These are phyloP conservation scores for Phaethornis superciliosus DNA, from an alignment of 2,113 vertebrate genomes.

Conservation along the genomic window DNA sequence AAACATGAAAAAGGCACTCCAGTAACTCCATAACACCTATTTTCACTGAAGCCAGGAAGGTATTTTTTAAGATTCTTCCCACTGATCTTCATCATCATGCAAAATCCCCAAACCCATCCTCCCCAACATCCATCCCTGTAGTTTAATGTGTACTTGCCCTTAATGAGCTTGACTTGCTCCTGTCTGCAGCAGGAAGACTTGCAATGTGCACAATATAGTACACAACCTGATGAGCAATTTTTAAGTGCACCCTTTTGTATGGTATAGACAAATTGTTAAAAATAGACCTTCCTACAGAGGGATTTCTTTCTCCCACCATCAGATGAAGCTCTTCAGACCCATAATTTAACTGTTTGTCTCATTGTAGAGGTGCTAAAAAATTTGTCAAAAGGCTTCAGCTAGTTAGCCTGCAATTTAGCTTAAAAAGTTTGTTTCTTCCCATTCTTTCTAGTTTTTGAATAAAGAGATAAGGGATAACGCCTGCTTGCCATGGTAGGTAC, in stretches of 20 bases:
- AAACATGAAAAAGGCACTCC: background rate
- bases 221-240: background rate
- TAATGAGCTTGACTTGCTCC: background rate
- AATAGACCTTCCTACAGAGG: constrained; percentile 26
- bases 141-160: background rate
- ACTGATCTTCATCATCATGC: background rate
- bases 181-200: background rate
- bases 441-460: constrained; percentile 35
- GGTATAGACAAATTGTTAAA: constrained; percentile 2
- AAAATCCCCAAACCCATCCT: background rate
- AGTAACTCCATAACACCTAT: background rate
- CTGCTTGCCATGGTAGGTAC: constrained; percentile 51
- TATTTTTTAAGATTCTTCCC: background rate
- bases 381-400: constrained; percentile 40
- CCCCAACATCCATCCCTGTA: background rate
- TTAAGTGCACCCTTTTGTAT: background rate
- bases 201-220: background rate
- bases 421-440: constrained; percentile 47
- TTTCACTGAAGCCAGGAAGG: background rate
- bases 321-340: constrained; percentile 37
- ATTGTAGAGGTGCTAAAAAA: constrained; percentile 51
- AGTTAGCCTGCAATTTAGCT: constrained; percentile 52
- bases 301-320: constrained; percentile 16
- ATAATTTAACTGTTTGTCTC: constrained; percentile 58
- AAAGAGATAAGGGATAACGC: constrained; percentile 17